A percentile compares a stretch with the other conserved stretches of the same genome.
These are phyloP conservation scores for Tipula vernalis DNA, from an alignment of 2,888 invertebrate species.

Conservation along the genomic window DNA sequence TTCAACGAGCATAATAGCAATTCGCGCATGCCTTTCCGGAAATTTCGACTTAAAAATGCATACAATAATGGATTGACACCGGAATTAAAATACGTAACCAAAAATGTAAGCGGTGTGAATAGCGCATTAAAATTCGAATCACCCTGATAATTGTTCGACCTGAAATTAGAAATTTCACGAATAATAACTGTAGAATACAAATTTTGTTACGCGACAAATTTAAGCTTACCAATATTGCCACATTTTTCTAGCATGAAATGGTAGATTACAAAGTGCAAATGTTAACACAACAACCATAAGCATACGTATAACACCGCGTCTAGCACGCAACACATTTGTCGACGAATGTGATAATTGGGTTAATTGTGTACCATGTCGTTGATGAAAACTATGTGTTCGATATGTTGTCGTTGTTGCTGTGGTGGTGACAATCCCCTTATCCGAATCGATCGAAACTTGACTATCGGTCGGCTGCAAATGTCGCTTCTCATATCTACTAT, in stretches of 20 bases:
- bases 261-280: slow-evolving; percentile 80
- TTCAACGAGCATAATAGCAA: slow-evolving; percentile 50
- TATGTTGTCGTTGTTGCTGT: background rate
- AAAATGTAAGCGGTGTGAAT: slow-evolving; percentile 73
- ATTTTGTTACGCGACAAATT: too few relatives aligned
- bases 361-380: slow-evolving; percentile 35
- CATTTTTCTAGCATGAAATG: slow-evolving; percentile 77
- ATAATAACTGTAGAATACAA: background rate
- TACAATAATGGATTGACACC: slow-evolving; percentile 84
- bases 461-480: slow-evolving; percentile 26
- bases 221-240: slow-evolving; percentile 61
- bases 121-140: slow-evolving; percentile 62
- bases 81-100: slow-evolving; percentile 80
- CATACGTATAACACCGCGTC: slow-evolving; percentile 79
- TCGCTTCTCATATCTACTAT: slow-evolving; percentile 31
- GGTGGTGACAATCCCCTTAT: background rate
- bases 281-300: slow-evolving; percentile 77
- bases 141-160: slow-evolving; percentile 51
- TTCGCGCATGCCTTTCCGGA: slow-evolving; percentile 74
- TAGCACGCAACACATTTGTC: slow-evolving; percentile 62
- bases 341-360: slow-evolving; percentile 56
- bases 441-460: background rate
- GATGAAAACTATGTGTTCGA: slow-evolving; percentile 20
- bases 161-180: slow-evolving; percentile 16
- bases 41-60: slow-evolving; percentile 71